Conservation (phyloP, 2,797 vertebrate species). For the Melopsittacus undulatus region DNA sequence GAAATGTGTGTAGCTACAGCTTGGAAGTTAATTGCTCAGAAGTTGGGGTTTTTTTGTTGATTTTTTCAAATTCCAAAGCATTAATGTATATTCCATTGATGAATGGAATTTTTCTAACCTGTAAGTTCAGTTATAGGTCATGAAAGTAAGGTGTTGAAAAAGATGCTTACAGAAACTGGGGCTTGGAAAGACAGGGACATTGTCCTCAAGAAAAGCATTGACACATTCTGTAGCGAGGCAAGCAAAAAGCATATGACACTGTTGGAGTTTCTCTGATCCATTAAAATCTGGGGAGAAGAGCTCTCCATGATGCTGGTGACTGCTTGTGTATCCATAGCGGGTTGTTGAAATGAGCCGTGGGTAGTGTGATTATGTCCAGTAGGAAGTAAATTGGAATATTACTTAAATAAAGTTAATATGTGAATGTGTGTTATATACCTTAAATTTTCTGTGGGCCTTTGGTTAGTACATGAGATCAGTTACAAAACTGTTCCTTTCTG, state of each 20-base stretch:
- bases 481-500: not conserved
- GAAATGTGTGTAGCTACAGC: not conserved
- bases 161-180: not conserved
- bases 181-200: not conserved
- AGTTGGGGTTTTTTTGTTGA: not conserved
- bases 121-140: not conserved
- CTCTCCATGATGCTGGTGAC: accelerated
- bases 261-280: not conserved
- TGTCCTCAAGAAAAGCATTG: not conserved
- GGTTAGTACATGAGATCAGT: not conserved
- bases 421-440: not conserved
- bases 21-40: not conserved
- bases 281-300: not conserved
- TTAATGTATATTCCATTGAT: not conserved
- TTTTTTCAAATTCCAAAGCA: not conserved
- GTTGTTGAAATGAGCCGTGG: accelerated
- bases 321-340: accelerated
- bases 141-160: not conserved
- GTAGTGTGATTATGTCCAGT: accelerated
- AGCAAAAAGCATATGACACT: accelerated
- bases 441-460: not conserved
- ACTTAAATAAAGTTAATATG: not conserved
- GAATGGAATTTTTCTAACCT: not conserved
- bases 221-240: not conserved
- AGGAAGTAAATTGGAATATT: not conserved